Conservation (phyloP, 2,888 invertebrate species). For the Polydrusus pterygomalis region DNA sequence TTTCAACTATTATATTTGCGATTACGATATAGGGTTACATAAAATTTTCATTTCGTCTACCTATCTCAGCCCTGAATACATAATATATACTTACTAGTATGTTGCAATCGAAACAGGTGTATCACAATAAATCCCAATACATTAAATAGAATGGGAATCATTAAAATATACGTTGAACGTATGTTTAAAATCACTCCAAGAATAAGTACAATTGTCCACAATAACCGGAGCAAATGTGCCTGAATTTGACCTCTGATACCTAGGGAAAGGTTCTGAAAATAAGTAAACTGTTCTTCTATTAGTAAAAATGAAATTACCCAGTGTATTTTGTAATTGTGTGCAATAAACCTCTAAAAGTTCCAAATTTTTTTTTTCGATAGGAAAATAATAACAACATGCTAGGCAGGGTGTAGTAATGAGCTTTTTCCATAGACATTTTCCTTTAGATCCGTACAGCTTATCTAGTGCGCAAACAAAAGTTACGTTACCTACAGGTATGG, state of each 20-base stretch:
- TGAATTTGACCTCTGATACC: conserved; percentile 65
- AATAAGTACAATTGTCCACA: conserved; percentile 68
- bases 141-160: conserved; percentile 67
- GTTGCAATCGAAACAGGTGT: conserved; percentile 50
- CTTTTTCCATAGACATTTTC: too few species aligned
- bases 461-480: too few species aligned
- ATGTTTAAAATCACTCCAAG: conserved; percentile 64
- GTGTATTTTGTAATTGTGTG: conserved; percentile 26
- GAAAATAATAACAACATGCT: too few species aligned
- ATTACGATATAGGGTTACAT: too few species aligned
- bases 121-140: conserved; percentile 63
- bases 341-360: background rate
- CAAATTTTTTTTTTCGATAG: too few species aligned
- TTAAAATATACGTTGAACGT: conserved; percentile 65
- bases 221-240: conserved; percentile 64
- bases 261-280: conserved; percentile 48
- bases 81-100: conserved; percentile 30
- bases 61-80: too few species aligned
- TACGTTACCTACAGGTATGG: too few species aligned
- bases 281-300: conserved; percentile 34
- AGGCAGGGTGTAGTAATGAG: too few species aligned
- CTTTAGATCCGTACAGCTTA: too few species aligned
- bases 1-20: too few species aligned
- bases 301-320: conserved; percentile 25
- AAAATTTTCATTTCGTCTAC: too few species aligned